Evolutionary conservation across 2,113 vertebrate species (phyloP).

Genomic region (Phyllostomus discolor): DNA sequence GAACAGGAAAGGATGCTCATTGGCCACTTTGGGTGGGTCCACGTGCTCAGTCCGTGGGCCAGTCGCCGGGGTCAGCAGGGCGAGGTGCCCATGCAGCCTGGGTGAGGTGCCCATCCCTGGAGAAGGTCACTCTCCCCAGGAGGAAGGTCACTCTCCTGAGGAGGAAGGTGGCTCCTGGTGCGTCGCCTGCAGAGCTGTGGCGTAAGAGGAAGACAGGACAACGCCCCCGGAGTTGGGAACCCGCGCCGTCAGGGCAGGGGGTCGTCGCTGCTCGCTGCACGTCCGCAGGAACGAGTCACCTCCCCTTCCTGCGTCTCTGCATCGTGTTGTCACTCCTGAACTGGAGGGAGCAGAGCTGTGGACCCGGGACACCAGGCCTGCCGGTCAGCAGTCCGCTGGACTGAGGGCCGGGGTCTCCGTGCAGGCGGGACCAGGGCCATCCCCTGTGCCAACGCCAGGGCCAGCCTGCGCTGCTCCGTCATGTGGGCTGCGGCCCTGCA

Average conservation of each 20-base stretch:
- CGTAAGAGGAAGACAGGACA: not conserved
- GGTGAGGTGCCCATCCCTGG: not conserved
- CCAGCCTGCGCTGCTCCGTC: not conserved
- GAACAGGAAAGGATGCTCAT: not conserved
- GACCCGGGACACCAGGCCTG: not conserved
- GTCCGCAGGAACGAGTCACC: not conserved
- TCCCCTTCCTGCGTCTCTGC: not conserved
- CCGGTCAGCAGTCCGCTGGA: not conserved
- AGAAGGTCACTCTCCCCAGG: not conserved
- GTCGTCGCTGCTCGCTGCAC: not conserved
- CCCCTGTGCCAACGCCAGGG: not conserved
- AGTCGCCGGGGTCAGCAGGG: not conserved
- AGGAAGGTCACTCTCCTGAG: too few species aligned
- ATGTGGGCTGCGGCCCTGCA: not conserved
- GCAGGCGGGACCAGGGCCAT: not conserved
- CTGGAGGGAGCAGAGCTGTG: not conserved
- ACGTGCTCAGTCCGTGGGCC: not conserved
- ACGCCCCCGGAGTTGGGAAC: not conserved
- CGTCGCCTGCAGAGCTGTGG: not conserved
- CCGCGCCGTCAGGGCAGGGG: not conserved
- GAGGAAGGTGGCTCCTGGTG: not conserved
- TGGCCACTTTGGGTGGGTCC: not conserved
- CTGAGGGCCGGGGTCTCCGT: not conserved
- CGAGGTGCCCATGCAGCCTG: not conserved
- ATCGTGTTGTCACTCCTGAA: not conserved